These are phyloP conservation scores for Heliconius hortense DNA, from an alignment of 2,888 invertebrate species.

Conservation along the genomic window DNA sequence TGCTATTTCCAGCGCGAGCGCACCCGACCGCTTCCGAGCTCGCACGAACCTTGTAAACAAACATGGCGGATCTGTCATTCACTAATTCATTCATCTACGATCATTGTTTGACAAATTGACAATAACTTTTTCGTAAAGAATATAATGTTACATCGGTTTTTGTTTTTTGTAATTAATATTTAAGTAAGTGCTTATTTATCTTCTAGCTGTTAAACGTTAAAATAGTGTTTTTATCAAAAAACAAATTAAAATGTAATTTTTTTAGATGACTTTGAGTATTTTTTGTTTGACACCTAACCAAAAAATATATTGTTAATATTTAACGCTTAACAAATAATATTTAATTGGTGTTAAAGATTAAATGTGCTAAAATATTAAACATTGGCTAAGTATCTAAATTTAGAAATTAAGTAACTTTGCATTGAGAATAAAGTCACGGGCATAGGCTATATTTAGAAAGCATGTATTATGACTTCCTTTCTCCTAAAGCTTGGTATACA, in stretches of 20 bases:
- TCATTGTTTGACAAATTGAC: conserved; percentile 72
- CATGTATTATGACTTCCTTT: conserved; percentile 27
- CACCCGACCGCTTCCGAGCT: conserved; percentile 64
- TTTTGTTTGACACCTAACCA: not conserved
- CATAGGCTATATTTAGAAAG: conserved; percentile 27
- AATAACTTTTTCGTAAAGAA: conserved; percentile 53
- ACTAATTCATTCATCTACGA: conserved; percentile 79
- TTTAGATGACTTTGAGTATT: not conserved
- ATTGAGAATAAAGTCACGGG: conserved; percentile 31
- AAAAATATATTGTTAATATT: not conserved
- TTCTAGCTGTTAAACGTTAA: not conserved
- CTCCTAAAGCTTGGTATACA: conserved; percentile 18
- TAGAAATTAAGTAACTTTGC: conserved; percentile 27
- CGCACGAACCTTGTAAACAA: conserved; percentile 75
- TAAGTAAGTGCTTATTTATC: not conserved
- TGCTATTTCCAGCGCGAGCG: conserved; percentile 78
- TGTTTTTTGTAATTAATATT: conserved; percentile 7
- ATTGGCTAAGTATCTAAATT: conserved; percentile 10
- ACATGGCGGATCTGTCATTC: conserved; percentile 80
- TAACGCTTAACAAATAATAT: not conserved
- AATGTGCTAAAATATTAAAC: not conserved
- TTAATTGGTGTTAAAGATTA: not conserved
- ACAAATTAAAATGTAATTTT: not conserved
- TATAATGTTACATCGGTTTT: conserved; percentile 37
- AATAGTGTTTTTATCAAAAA: not conserved